Percentiles rank a stretch among this genome's conserved stretches.
These are phyloP conservation scores for Pseudopipra pipra DNA, from an alignment of 2,113 vertebrate species.

Conservation along the genomic window DNA sequence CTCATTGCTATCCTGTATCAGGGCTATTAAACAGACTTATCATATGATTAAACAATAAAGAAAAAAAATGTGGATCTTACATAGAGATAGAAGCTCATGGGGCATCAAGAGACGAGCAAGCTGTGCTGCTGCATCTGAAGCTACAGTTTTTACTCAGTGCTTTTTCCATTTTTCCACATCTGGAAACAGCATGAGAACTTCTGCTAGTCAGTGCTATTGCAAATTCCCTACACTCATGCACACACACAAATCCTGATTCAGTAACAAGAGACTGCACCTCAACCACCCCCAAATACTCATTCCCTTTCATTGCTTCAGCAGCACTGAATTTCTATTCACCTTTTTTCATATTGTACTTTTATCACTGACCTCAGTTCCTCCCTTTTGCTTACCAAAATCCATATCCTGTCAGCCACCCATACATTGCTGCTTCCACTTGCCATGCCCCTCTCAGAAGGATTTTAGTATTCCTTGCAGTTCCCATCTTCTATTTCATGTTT, in stretches of 20 bases:
- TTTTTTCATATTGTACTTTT: background rate
- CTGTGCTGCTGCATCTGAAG: background rate
- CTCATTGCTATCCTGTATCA: background rate
- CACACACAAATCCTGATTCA: background rate
- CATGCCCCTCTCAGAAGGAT: background rate
- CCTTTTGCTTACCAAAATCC: background rate
- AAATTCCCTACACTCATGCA: rapidly evolving
- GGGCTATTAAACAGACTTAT: background rate
- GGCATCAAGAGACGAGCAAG: background rate
- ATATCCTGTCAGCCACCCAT: background rate
- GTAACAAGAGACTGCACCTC: background rate
- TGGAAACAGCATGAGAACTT: background rate
- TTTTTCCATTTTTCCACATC: background rate
- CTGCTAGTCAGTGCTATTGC: background rate
- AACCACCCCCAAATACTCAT: background rate
- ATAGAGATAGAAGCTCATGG: background rate
- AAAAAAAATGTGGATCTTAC: background rate
- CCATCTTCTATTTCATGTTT: background rate
- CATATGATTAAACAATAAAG: background rate
- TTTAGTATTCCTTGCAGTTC: background rate
- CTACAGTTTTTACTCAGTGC: background rate
- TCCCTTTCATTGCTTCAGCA: background rate
- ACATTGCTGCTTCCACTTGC: background rate
- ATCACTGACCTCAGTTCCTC: background rate
- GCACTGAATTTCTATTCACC: background rate